Evolutionary conservation across 2,888 invertebrate genomes (phyloP), one percentile per base, ranked within the genome.

Genomic region (Trilocha varians): DNA sequence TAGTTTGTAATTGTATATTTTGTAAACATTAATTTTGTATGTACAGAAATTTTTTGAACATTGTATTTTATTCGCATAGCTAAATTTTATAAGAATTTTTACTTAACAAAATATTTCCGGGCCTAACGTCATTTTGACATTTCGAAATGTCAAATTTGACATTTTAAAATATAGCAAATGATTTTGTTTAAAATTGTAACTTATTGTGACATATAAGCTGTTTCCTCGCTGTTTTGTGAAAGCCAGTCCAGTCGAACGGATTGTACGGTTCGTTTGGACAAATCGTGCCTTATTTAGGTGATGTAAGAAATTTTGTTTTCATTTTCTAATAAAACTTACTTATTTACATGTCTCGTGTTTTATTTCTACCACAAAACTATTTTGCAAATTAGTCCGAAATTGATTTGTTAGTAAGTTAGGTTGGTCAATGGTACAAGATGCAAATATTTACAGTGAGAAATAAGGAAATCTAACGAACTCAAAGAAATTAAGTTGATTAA

Each of bases 241-340:
- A 43, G 15, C 37, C 43, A 42, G 40, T 43, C 44, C 37, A 52
- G 36, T 47, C 32, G 47, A 38, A 32, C 41, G 46, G 46, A 43
- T 46, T 46, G 47, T 50, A 39, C 47, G 62, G 59, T 64, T 65
- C 59, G 59, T 70, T 72, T 71, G 61, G 70, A 80, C 77, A 76
- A 76, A 66, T 78, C 67, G 84, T 85, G 84, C 84, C 84, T 85
- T 84, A 84, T 77, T 72, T 78, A 83, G 77, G 74, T 83, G 78
- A 75, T 74, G 50, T 84, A 84, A 84, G 78, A 71, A 71, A 78
- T 73, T 83, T 83, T 75, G 82, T 82, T 82, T 82, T 79, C 73
- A 78, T 78, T 84, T 84, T 83, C 69, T 84, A 84, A 82, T 84
- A 82, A 84, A 84, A 74, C 56, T 48, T 72, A 75, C 73, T 70